A percentile compares a stretch with the other conserved stretches of the same genome.
These are phyloP conservation scores for Tachystola acroxantha DNA, from an alignment of 2,888 invertebrate genomes.

Conservation along the genomic window DNA sequence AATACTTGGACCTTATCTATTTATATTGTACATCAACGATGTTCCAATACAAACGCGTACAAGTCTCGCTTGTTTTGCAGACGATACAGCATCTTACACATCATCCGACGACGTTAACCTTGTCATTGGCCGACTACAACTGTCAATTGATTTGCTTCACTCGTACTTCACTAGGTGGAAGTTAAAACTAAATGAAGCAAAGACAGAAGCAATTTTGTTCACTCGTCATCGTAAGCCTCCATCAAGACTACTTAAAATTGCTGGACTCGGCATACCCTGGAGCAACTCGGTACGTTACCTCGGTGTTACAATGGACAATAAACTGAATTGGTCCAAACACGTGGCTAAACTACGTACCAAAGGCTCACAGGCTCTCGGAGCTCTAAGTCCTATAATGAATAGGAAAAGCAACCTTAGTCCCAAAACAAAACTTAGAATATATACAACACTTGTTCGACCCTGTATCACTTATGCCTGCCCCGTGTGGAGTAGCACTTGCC, in stretches of 20 bases:
- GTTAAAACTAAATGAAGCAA: conserved; percentile 8
- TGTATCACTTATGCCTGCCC: conserved; percentile 6
- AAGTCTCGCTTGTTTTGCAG: conserved; percentile 9
- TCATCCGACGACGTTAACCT: conserved; percentile 6
- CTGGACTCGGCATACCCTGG: not conserved
- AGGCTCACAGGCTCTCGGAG: conserved; percentile 1
- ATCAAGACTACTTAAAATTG: not conserved
- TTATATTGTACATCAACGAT: conserved; percentile 6
- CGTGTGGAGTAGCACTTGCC: conserved; percentile 7
- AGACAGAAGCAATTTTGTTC: conserved; percentile 3
- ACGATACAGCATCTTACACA: conserved; percentile 11
- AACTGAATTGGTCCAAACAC: conserved; percentile 6
- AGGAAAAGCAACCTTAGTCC: not conserved
- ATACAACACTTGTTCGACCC: conserved; percentile 2
- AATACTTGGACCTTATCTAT: conserved; percentile 10
- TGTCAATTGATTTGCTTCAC: conserved; percentile 5
- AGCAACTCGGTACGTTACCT: conserved; percentile 2
- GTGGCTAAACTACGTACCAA: not conserved
- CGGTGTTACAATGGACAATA: conserved; percentile 3
- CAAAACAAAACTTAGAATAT: conserved; percentile 1
- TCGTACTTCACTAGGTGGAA: conserved; percentile 9
- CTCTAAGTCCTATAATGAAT: conserved; percentile 5
- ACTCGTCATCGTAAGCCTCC: not conserved
- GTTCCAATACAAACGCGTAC: conserved; percentile 5
- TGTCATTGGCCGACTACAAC: conserved; percentile 7